Evolutionary conservation across 2,888 invertebrate genomes (phyloP).

Genomic region (Cantharis rustica): DNA sequence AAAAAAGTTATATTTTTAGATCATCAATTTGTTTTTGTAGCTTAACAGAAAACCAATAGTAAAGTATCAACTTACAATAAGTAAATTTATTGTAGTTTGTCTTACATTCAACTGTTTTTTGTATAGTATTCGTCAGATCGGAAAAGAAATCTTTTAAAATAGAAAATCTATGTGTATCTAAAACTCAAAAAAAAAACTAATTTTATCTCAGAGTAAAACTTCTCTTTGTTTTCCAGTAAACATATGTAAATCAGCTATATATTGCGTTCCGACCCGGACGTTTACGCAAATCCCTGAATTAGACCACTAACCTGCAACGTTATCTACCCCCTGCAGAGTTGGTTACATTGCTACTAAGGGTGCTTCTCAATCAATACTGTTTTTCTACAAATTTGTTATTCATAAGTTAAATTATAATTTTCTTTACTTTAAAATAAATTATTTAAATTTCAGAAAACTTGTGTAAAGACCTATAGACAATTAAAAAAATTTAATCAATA

Average conservation of each 20-base stretch:
- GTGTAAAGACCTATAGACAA: not conserved
- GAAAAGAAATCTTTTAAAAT: not conserved
- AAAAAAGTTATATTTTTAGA: too few relatives aligned
- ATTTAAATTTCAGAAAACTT: not conserved
- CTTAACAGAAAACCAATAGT: too few relatives aligned
- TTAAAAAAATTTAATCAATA: not conserved
- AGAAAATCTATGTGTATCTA: not conserved
- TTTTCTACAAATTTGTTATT: not conserved
- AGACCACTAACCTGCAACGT: conserved; percentile 36
- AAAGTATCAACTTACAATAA: too few relatives aligned
- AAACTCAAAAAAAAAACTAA: conserved; percentile 15
- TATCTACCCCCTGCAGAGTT: conserved; percentile 33
- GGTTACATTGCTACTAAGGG: conserved; percentile 30
- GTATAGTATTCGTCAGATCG: too few relatives aligned
- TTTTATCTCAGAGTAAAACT: conserved; percentile 13
- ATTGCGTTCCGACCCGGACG: conserved; percentile 30
- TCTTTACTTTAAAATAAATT: not conserved
- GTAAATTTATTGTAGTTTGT: not conserved
- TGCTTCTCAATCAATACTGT: conserved; percentile 32
- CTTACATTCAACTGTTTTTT: not conserved
- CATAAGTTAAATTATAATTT: not conserved
- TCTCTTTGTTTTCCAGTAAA: conserved; percentile 19
- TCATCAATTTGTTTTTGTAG: too few relatives aligned
- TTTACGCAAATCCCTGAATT: conserved; percentile 36
- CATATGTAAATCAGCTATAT: conserved; percentile 31